phyloP scores from a whole-genome alignment of 2,888 invertebrate species.

The Orthosia gracilis region DNA sequence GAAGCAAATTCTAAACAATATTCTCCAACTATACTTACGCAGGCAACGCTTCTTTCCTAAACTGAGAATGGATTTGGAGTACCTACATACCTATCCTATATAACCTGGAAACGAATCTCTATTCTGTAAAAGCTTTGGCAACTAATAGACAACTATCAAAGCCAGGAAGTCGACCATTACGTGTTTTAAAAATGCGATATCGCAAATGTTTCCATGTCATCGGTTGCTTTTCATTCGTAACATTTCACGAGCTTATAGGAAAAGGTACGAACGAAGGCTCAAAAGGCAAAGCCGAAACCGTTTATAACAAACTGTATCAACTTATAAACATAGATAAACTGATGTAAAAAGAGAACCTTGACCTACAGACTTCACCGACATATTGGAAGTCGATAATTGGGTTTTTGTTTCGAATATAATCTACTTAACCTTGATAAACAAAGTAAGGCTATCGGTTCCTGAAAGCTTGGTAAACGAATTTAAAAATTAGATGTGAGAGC shows the following conservation, averaged over 20 bases:
- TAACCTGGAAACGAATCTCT: conserved; percentile 7
- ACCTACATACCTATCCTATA: conserved; percentile 2
- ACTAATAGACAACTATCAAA: background rate
- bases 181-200: background rate
- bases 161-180: background rate
- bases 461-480: conserved; percentile 25
- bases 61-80: conserved; percentile 9
- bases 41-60: background rate
- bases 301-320: conserved; percentile 12
- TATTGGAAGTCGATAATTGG: conserved; percentile 21
- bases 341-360: conserved; percentile 36
- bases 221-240: conserved; percentile 1
- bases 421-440: conserved; percentile 9
- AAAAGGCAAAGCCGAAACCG: conserved; percentile 24
- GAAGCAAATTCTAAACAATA: conserved; percentile 8
- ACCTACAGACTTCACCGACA: conserved; percentile 28
- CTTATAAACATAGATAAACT: conserved; percentile 14
- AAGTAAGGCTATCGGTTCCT: too few species aligned
- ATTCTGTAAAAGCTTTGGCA: background rate
- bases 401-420: conserved; percentile 10
- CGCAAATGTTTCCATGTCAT: background rate
- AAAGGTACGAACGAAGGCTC: conserved; percentile 18
- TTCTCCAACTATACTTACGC: background rate
- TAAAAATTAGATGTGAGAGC: conserved; percentile 17
- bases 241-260: background rate